A percentile compares a stretch with the other conserved stretches of the same genome.
phyloP scores from a whole-genome alignment of 2,888 invertebrate genomes.

The Hirtodrosophila histrioides region DNA sequence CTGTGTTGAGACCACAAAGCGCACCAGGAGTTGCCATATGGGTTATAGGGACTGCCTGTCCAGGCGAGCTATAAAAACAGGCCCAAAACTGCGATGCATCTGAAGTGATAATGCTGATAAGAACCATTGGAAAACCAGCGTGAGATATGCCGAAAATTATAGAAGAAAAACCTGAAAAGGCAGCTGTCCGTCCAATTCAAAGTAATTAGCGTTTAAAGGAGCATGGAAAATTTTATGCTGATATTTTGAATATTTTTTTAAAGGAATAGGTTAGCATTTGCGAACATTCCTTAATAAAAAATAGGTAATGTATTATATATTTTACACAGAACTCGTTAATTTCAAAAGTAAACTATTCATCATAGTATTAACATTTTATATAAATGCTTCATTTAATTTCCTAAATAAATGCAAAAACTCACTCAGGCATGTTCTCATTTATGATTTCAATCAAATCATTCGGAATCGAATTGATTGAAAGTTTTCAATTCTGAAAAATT shows the following conservation, averaged over 20 bases:
- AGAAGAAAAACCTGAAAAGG: conserved; percentile 8
- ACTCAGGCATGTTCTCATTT: no score
- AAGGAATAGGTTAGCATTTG: no score
- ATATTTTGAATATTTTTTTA: background rate
- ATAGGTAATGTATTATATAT: no score
- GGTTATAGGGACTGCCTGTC: conserved; percentile 20
- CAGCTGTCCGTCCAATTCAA: conserved; percentile 49
- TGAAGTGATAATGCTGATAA: conserved; percentile 57
- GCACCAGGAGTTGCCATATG: conserved; percentile 66
- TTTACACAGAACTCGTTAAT: no score
- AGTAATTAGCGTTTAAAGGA: conserved; percentile 51
- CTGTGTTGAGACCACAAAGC: conserved; percentile 66
- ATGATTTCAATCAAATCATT: no score
- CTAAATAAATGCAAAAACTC: no score
- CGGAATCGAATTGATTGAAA: no score
- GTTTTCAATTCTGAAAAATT: no score
- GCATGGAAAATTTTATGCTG: conserved; percentile 25
- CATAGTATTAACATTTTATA: no score
- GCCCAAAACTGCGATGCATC: conserved; percentile 11
- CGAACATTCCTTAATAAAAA: no score
- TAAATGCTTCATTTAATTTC: no score
- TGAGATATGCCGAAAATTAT: conserved; percentile 14
- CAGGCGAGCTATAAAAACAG: conserved; percentile 41
- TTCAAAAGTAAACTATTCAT: no score
- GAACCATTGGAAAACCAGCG: conserved; percentile 34